These are phyloP conservation scores for Psix sp. DNA, from an alignment of 1,140 invertebrate genomes.

Conservation along the genomic window DNA sequence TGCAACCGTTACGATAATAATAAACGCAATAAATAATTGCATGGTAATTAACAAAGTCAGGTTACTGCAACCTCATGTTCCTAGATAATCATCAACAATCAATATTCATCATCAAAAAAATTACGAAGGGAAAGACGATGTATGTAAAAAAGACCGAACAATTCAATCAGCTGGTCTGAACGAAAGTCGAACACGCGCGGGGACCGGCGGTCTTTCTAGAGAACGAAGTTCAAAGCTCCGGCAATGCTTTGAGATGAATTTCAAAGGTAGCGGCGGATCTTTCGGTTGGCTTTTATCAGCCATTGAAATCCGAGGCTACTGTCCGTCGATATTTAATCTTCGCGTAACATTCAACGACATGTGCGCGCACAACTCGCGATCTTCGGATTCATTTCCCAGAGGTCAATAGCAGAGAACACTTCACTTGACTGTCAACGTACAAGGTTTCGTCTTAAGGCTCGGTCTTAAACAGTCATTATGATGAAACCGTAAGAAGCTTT, in stretches of 20 bases:
- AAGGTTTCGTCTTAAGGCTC: slow-evolving; percentile 38
- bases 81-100: too few relatives aligned
- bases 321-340: slow-evolving; percentile 64
- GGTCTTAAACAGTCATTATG: slow-evolving; percentile 34
- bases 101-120: not conserved
- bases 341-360: slow-evolving; percentile 68
- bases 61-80: too few relatives aligned
- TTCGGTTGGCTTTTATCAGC: slow-evolving; percentile 64
- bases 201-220: slow-evolving; percentile 52
- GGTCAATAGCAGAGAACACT: slow-evolving; percentile 68
- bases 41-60: too few relatives aligned
- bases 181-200: slow-evolving; percentile 62
- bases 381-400: slow-evolving; percentile 55
- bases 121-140: not conserved
- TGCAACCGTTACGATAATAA: slow-evolving; percentile 38
- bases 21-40: slow-evolving; percentile 28
- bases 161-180: slow-evolving; percentile 18
- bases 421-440: slow-evolving; percentile 40
- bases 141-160: slow-evolving; percentile 10
- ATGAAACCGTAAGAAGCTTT: slow-evolving; percentile 35
- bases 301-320: slow-evolving; percentile 62
- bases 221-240: slow-evolving; percentile 67
- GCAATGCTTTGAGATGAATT: slow-evolving; percentile 55
- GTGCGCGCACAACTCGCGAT: slow-evolving; percentile 54
- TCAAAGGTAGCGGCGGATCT: slow-evolving; percentile 61